Evolutionary conservation across 2,797 vertebrate genomes (phyloP), one percentile per base, ranked within the genome.

Genomic region (Chromis chromis): DNA sequence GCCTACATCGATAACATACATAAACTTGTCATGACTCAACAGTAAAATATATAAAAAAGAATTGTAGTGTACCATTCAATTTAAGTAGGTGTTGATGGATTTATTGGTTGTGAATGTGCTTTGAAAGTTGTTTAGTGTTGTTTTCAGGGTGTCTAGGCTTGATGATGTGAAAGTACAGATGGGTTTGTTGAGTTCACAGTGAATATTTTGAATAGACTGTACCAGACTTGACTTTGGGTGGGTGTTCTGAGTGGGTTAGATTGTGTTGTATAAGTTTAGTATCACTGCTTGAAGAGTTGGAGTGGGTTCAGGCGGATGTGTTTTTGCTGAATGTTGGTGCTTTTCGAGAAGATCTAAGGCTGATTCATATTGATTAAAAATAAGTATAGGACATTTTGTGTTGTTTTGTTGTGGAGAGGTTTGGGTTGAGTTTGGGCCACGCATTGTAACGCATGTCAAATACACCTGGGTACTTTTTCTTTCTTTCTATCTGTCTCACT

Each of bases 181-280:
- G 44, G 46, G 28, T 50, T 67, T 49, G 19, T 52, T 17, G 22
- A 40, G 12, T 65, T 83, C 6, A 36, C 12, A 50, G 22, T 33
- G 50, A 14, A 33, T 46, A 36, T n/a, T 70, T 58, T 76, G 27
- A 25, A 72, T 24, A 48, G 14, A 27, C 11, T 46, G 28, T 17
- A 44, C 25, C 48, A 22, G 12, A 53, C 49, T 42, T 21, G 50
- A 44, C 63, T 71, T 67, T 53, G 21, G 22, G 72, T 75, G 31
- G 52, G 31, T 76, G 60, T 57, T 65, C 12, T 63, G 61, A 60
- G 81, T 67, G 65, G 65, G 65, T 63, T 71, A 58, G 46, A 49
- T 25, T 65, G 48, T 27, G 53, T 57, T 73, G 57, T 55, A 5
- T 64, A 70, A 79, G 56, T 80, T 21, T 48, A 49, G 10, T 4